Evolutionary conservation across 2,113 vertebrate species (phyloP), one percentile per base, ranked within the genome.

Genomic region (Rhinoptilus africanus): DNA sequence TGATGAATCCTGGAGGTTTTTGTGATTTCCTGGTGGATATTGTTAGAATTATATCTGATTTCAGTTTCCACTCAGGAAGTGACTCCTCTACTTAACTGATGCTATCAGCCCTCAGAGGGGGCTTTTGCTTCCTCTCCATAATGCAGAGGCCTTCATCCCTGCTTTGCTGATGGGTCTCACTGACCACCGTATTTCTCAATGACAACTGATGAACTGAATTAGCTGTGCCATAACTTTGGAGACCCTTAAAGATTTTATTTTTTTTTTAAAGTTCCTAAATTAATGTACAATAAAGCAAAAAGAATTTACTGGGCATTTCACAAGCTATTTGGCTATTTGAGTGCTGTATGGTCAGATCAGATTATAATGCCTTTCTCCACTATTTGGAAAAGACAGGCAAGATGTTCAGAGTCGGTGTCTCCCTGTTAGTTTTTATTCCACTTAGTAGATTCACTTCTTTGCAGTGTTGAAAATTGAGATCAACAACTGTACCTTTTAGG

Each of bases 41-140:
- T 93, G 53, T 93, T 95, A 68, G 53, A 85, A 81, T 87, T 85
- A 57, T 94, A 95, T 96, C 95, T 95, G 73, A 74, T 92, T 96
- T 85, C 47, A 88, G 48, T 66, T 97, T 97, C 84, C 76, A 92
- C 15, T 88, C 15, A 73, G 95, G 95, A 97, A 90, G 26, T 86
- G 68, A 84, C 68, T 94, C 4, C 8, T 88, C 76, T 69, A 85
- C 72, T 75, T 66, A 37, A 56, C 14, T 85, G 89, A 94, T 81
- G n/a, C 8, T 93, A 82, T 93, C 88, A 86, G 68, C 4, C 89
- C 45, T 89, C 60, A 59, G 30, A 35, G 45, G 39, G 32, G 50
- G 21, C 43, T 84, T 89, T 71, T 47, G 9, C n/a, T 86, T 91
- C 66, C 62, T 79, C 48, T 75, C 19, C 5, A 1, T 41, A 75